Percentiles rank a stretch among this genome's conserved stretches.
phyloP scores from a whole-genome alignment of 2,113 vertebrate genomes.

The Tyrannus savana region DNA sequence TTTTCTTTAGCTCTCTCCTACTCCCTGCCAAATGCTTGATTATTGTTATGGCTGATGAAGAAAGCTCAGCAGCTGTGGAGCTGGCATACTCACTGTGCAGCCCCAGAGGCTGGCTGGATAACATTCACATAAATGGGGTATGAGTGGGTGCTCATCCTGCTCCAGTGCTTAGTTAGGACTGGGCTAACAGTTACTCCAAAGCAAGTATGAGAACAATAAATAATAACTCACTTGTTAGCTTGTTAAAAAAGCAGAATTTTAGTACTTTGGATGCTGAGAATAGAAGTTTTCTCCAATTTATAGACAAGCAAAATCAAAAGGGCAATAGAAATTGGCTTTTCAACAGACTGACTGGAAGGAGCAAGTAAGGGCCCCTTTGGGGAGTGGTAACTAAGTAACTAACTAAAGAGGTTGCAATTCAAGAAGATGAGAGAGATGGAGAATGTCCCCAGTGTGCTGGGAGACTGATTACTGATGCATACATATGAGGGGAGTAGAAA shows the following conservation, averaged over 20 bases:
- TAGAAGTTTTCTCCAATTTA: background rate
- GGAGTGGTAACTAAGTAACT: constrained; percentile 64
- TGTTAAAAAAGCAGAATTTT: background rate
- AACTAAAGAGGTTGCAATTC: constrained; percentile 61
- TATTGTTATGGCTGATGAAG: background rate
- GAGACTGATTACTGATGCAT: constrained; percentile 32
- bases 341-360: constrained; percentile 15
- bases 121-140: background rate
- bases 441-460: background rate
- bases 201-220: background rate
- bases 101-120: background rate
- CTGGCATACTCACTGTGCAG: background rate
- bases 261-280: background rate
- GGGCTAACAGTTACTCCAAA: background rate
- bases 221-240: background rate
- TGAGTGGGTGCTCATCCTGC: background rate
- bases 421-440: constrained; percentile 51
- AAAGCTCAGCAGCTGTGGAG: background rate
- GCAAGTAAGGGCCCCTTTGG: constrained; percentile 20
- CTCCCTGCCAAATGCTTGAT: background rate
- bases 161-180: background rate
- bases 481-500: background rate
- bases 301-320: background rate
- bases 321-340: background rate
- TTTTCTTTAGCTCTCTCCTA: background rate